Conservation (phyloP, 2,797 vertebrate genomes). For the Paramormyrops hopkinsi region DNA sequence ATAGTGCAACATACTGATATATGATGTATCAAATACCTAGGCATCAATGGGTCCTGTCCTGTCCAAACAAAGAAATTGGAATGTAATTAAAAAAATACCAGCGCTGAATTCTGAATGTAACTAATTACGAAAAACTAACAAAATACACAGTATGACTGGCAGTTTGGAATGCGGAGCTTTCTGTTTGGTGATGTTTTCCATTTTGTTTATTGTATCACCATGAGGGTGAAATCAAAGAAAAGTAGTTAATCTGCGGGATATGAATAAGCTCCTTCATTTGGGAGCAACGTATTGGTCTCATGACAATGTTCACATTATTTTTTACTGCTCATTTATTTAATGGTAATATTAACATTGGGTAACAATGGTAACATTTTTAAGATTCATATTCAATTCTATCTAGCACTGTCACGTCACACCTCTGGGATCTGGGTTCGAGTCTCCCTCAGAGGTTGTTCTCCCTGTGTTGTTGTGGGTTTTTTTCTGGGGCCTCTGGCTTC, state of each 20-base stretch:
- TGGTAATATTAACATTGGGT: background rate
- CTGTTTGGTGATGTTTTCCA: background rate
- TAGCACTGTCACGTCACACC: background rate
- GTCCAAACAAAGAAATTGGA: background rate
- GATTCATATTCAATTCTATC: background rate
- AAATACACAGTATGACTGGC: background rate
- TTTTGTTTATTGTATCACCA: background rate
- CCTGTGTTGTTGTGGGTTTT: background rate
- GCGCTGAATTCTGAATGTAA: background rate
- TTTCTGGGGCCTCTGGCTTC: background rate
- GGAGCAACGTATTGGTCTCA: background rate
- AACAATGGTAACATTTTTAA: background rate
- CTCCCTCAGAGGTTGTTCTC: background rate
- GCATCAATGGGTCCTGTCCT: constrained; percentile 21
- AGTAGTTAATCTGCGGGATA: background rate
- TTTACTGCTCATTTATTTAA: background rate
- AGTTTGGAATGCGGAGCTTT: background rate
- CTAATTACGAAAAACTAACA: background rate
- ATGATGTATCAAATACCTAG: constrained; percentile 42
- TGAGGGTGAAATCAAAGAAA: background rate
- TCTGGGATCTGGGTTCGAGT: background rate
- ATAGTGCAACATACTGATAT: constrained; percentile 33
- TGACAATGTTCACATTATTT: background rate
- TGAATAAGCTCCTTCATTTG: background rate
- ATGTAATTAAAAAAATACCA: background rate